phyloP scores from a whole-genome alignment of 2,888 invertebrate genomes.

The Trisateles emortualis region DNA sequence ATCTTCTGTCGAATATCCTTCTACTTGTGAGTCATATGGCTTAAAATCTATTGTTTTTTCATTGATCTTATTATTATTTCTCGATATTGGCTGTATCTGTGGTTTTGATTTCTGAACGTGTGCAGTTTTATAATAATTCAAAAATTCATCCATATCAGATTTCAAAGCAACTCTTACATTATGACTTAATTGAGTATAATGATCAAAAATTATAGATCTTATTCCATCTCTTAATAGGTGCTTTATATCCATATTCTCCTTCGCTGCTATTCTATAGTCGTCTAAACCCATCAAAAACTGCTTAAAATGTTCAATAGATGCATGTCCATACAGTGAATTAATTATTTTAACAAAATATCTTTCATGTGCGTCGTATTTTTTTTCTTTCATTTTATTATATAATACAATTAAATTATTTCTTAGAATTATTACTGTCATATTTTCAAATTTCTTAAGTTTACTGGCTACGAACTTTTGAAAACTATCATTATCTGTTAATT shows the following conservation, averaged over 20 bases:
- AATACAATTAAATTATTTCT: constrained; percentile 39
- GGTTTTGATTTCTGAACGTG: too few species aligned
- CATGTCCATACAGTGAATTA: constrained; percentile 54
- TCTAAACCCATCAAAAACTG: constrained; percentile 47
- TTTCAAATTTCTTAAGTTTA: constrained; percentile 45
- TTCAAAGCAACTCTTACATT: constrained; percentile 48
- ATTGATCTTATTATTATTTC: too few species aligned
- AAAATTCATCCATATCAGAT: constrained; percentile 21
- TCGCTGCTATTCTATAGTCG: constrained; percentile 32
- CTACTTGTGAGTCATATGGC: too few species aligned
- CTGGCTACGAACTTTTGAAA: constrained; percentile 48
- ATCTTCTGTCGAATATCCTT: too few species aligned
- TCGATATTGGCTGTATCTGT: too few species aligned
- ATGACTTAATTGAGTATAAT: constrained; percentile 51
- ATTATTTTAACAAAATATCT: constrained; percentile 45
- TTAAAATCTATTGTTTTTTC: too few species aligned
- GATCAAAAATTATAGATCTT: constrained; percentile 52
- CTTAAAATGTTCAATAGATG: constrained; percentile 39
- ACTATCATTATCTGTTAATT: constrained; percentile 43
- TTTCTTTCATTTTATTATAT: constrained; percentile 23
- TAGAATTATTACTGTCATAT: constrained; percentile 33
- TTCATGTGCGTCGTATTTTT: constrained; percentile 26
- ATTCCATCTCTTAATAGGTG: constrained; percentile 50
- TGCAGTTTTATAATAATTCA: neutral
- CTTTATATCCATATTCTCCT: constrained; percentile 37